phyloP scores from a whole-genome alignment of 2,797 vertebrate genomes.

The Poeciliopsis gracilis region DNA sequence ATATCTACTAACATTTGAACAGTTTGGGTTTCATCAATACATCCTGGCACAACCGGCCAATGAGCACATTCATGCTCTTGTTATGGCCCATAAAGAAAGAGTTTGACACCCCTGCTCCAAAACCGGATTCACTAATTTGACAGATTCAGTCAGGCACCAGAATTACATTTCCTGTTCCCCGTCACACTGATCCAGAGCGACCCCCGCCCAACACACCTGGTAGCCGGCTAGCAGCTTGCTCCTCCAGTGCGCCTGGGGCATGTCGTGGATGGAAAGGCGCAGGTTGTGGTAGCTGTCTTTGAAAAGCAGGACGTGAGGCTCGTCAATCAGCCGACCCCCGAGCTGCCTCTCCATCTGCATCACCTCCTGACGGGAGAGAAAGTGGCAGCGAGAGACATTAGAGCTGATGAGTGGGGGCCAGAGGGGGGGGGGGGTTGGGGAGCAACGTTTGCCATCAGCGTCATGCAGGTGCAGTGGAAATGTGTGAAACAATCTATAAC shows the following conservation, averaged over 20 bases:
- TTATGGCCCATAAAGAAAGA: too few species aligned
- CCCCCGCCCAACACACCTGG: slow-evolving; percentile 84
- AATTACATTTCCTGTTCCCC: slow-evolving; percentile 45
- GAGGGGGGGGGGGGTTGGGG: neutral
- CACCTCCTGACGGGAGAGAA: slow-evolving; percentile 86
- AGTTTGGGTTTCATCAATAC: too few species aligned
- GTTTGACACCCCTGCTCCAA: slow-evolving; percentile 2
- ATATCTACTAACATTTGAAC: too few species aligned
- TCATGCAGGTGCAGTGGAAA: slow-evolving; percentile 38
- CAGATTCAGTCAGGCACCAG: slow-evolving; percentile 52
- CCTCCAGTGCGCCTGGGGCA: slow-evolving; percentile 97
- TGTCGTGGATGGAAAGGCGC: slow-evolving; percentile 96
- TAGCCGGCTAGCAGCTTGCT: slow-evolving; percentile 97
- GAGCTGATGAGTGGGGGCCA: slow-evolving; percentile 8
- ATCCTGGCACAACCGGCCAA: too few species aligned
- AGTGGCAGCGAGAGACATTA: slow-evolving; percentile 32
- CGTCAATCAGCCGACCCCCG: slow-evolving; percentile 96
- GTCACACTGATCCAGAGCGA: slow-evolving; percentile 46
- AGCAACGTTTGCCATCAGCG: slow-evolving; percentile 32
- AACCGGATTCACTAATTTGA: slow-evolving; percentile 42
- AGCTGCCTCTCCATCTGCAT: slow-evolving; percentile 97
- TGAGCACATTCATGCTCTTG: too few species aligned
- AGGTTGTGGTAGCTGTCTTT: slow-evolving; percentile 99
- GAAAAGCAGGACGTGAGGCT: slow-evolving; percentile 94
- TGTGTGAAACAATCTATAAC: slow-evolving; percentile 44